A percentile compares a stretch with the other conserved stretches of the same genome.
These are phyloP conservation scores for Allobates femoralis DNA, from an alignment of 2,797 vertebrate genomes.

Conservation along the genomic window DNA sequence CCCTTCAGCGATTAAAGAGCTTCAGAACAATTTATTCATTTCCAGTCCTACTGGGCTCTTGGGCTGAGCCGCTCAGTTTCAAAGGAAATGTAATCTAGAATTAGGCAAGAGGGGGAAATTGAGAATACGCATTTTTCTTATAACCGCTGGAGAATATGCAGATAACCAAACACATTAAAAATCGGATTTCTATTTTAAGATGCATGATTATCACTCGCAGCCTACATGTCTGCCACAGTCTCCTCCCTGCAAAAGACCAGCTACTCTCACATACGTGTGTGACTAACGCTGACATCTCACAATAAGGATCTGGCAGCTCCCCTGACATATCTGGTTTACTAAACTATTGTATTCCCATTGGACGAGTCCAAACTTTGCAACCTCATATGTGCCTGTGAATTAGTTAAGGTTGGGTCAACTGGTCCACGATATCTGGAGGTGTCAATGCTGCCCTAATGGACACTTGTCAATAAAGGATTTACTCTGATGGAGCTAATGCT, in stretches of 20 bases:
- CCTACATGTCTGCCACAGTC: not conserved
- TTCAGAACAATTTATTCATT: slow-evolving; percentile 28
- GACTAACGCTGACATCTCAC: not conserved
- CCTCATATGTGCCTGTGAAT: too few relatives aligned
- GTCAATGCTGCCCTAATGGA: too few relatives aligned
- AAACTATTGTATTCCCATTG: too few relatives aligned
- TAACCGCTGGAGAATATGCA: slow-evolving; percentile 4
- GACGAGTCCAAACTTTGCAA: too few relatives aligned
- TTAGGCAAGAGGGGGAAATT: slow-evolving; percentile 41
- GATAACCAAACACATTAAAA: slow-evolving; percentile 28
- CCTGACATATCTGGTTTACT: not conserved
- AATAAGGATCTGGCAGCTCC: not conserved
- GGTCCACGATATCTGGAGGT: too few relatives aligned
- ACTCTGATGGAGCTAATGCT: too few relatives aligned
- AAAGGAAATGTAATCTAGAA: slow-evolving; percentile 55
- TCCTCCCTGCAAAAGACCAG: not conserved
- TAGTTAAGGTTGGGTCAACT: too few relatives aligned
- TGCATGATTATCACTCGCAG: slow-evolving; percentile 1
- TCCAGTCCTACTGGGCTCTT: slow-evolving; percentile 8
- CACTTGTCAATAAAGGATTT: too few relatives aligned
- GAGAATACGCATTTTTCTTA: slow-evolving; percentile 10
- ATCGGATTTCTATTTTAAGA: not conserved
- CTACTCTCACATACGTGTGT: not conserved
- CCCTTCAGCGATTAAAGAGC: slow-evolving; percentile 38
- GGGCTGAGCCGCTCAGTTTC: slow-evolving; percentile 22